Percentiles rank a stretch among this genome's conserved stretches.
Conservation (phyloP, 2,888 invertebrate species). For the Temnothorax ravouxi region DNA sequence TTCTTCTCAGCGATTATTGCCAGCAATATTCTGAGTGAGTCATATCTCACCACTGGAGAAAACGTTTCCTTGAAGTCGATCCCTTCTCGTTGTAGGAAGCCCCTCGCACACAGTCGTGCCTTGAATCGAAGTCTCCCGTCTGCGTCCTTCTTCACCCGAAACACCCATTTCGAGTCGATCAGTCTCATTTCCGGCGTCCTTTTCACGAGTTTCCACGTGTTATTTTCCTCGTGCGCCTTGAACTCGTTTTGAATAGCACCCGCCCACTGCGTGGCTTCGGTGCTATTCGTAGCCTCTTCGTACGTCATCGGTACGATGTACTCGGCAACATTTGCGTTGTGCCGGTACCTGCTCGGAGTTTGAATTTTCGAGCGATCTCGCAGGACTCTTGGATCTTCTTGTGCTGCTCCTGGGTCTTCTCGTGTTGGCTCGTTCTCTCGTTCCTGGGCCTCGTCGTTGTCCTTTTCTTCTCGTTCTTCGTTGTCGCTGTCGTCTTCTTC, state of each 20-base stretch:
- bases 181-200: background rate
- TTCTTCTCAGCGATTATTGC: too few species aligned
- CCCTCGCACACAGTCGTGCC: too few species aligned
- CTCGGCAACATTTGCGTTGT: background rate
- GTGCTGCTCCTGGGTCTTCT: too few species aligned
- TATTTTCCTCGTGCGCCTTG: background rate
- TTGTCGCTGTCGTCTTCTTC: background rate
- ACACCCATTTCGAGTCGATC: constrained; percentile 2
- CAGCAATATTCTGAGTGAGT: too few species aligned
- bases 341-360: background rate
- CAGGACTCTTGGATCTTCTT: too few species aligned
- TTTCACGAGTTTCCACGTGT: background rate
- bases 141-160: background rate
- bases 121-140: background rate
- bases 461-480: background rate
- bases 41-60: too few species aligned
- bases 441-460: background rate
- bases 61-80: too few species aligned
- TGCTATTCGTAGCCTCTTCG: background rate
- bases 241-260: background rate
- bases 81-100: too few species aligned
- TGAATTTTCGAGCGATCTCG: background rate
- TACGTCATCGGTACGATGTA: background rate
- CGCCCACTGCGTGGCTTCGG: background rate
- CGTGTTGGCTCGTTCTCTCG: background rate